phyloP scores from a whole-genome alignment of 1,140 invertebrate genomes.

The Drosophila sp. region DNA sequence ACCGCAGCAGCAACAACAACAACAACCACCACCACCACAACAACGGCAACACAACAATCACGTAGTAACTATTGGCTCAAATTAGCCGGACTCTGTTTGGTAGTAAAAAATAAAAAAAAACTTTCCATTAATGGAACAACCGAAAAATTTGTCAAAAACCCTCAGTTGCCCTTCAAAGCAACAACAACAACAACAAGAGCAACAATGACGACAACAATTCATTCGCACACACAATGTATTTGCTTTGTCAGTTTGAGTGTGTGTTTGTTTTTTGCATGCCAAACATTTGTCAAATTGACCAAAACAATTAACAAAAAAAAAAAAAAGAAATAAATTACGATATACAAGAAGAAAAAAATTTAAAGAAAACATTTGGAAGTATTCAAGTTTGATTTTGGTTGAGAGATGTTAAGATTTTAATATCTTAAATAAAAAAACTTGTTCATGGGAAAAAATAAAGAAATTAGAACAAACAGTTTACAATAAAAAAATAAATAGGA shows the following conservation, averaged over 20 bases:
- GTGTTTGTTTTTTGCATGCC: constrained; percentile 19
- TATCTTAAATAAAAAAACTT: too few species aligned
- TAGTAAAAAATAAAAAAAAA: constrained; percentile 34
- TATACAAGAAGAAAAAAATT: not conserved
- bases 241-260: constrained; percentile 6
- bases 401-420: not conserved
- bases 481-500: too few species aligned
- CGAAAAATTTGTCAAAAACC: constrained; percentile 32
- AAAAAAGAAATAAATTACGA: not conserved
- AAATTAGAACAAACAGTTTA: too few species aligned
- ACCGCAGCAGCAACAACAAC: not conserved
- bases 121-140: constrained; percentile 61
- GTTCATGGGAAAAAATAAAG: too few species aligned
- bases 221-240: constrained; percentile 14
- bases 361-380: not conserved
- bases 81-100: constrained; percentile 16
- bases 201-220: constrained; percentile 1
- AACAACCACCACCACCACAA: too few species aligned
- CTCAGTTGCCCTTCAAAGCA: constrained; percentile 37
- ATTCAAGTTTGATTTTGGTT: not conserved
- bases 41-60: constrained; percentile 28
- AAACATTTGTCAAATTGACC: constrained; percentile 36
- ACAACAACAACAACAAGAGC: constrained; percentile 11
- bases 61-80: constrained; percentile 18
- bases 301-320: constrained; percentile 38